Evolutionary conservation across 1,140 invertebrate genomes (phyloP).

Genomic region (Dufourea novaeangliae): DNA sequence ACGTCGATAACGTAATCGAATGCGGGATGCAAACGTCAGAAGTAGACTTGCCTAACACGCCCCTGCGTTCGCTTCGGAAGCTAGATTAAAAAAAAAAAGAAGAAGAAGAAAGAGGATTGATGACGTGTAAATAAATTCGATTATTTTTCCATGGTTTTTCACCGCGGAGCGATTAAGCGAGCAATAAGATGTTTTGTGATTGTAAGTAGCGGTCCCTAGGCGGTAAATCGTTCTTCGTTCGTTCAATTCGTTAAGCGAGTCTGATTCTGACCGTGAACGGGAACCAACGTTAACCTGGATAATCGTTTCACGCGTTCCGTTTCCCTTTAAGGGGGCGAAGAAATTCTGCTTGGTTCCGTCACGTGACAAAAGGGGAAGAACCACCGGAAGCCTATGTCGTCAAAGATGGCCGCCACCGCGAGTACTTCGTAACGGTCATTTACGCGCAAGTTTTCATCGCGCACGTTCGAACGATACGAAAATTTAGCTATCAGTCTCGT

Average conservation of each 20-base stretch:
- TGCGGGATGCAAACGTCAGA: slow-evolving; percentile 41
- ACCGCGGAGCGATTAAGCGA: neutral
- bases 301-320: neutral
- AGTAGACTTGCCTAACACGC: slow-evolving; percentile 38
- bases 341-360: neutral
- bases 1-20: neutral
- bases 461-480: slow-evolving; percentile 30
- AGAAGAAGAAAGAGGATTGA: neutral
- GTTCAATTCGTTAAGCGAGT: slow-evolving; percentile 28
- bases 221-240: neutral
- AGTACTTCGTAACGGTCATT: neutral
- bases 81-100: too few species aligned
- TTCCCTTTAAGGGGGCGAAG: neutral
- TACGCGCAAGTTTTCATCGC: slow-evolving; percentile 8
- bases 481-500: slow-evolving; percentile 48
- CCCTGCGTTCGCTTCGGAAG: slow-evolving; percentile 14
- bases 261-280: slow-evolving; percentile 23
- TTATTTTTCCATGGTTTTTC: slow-evolving; percentile 35
- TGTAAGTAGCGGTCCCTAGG: slow-evolving; percentile 35
- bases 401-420: neutral
- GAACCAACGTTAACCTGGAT: neutral
- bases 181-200: slow-evolving; percentile 20
- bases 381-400: neutral
- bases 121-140: slow-evolving; percentile 35
- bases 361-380: neutral